These are phyloP conservation scores for Apamea epomidion DNA, from an alignment of 2,888 invertebrate genomes.

Conservation along the genomic window DNA sequence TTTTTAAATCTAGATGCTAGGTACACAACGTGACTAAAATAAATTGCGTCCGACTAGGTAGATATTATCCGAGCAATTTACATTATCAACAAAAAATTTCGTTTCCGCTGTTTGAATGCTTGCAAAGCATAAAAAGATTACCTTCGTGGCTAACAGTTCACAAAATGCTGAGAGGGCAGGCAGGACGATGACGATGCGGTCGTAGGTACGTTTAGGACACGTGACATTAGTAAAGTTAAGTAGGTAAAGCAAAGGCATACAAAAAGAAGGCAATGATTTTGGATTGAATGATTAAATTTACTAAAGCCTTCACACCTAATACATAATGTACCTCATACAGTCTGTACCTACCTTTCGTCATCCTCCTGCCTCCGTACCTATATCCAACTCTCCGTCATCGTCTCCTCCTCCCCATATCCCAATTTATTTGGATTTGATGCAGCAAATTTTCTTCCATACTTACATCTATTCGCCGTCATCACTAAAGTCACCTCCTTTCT, in stretches of 20 bases:
- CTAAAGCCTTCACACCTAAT: not conserved
- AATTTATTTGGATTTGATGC: not conserved
- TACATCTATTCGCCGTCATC: not conserved
- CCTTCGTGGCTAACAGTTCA: not conserved
- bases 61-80: conserved; percentile 5
- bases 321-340: not conserved
- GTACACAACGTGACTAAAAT: conserved; percentile 29
- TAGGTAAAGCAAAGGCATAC: not conserved
- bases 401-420: not conserved
- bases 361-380: not conserved
- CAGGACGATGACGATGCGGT: not conserved
- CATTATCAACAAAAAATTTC: not conserved
- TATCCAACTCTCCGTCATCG: too few species aligned
- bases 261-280: not conserved
- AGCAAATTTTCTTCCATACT: not conserved
- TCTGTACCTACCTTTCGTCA: not conserved
- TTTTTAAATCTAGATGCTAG: conserved; percentile 17
- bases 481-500: not conserved
- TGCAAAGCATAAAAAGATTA: not conserved
- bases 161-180: not conserved
- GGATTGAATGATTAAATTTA: not conserved
- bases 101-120: not conserved
- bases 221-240: not conserved
- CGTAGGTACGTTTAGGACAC: not conserved
- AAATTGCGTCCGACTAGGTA: conserved; percentile 21